A percentile compares a stretch with the other conserved stretches of the same genome.
Conservation (phyloP, 2,113 vertebrate genomes). For the Cheirogaleus medius region DNA sequence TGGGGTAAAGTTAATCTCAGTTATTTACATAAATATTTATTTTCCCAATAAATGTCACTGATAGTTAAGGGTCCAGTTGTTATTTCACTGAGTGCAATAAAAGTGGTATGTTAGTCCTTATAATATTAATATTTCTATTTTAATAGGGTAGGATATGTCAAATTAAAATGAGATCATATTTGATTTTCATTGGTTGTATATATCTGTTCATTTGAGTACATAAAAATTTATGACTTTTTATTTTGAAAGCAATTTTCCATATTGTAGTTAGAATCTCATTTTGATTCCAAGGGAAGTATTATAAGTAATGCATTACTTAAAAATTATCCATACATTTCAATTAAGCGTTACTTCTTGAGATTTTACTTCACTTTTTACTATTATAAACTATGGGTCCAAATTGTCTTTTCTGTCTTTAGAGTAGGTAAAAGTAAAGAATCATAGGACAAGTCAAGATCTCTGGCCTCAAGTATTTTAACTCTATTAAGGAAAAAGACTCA, state of each 20-base stretch:
- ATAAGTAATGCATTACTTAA: constrained; percentile 5
- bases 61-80: not conserved
- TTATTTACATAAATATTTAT: constrained; percentile 17
- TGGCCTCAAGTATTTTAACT: not conserved
- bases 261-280: constrained; percentile 32
- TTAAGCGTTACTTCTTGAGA: not conserved
- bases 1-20: not conserved
- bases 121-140: constrained; percentile 36
- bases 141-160: not conserved
- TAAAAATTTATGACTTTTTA: not conserved
- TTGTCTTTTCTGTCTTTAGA: not conserved
- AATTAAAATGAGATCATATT: constrained; percentile 12
- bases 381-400: not conserved
- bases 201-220: constrained; percentile 5
- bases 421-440: constrained; percentile 9
- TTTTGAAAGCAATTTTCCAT: constrained; percentile 42
- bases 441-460: not conserved
- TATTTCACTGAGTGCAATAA: not conserved
- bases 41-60: not conserved
- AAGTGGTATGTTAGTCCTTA: not conserved
- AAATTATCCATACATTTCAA: constrained; percentile 14
- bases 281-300: constrained; percentile 7
- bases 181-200: constrained; percentile 3
- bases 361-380: constrained; percentile 25
- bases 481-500: not conserved